A percentile compares a stretch with the other conserved stretches of the same genome.
These are phyloP conservation scores for Pocillopora verrucosa DNA, from an alignment of 64 coral and sea anemone species.

Conservation along the genomic window DNA sequence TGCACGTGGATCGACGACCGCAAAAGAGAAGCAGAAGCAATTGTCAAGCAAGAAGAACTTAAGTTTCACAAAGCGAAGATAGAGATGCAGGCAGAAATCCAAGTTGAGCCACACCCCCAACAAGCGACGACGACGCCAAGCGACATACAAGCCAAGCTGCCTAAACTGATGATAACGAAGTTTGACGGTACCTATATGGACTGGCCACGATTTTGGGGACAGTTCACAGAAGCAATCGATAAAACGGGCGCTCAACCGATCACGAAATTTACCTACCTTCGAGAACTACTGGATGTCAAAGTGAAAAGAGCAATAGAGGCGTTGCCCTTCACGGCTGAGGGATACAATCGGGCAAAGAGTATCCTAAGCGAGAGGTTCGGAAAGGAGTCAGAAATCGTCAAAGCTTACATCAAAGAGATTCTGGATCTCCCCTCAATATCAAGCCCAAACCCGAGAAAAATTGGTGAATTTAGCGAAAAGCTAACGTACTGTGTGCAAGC, in stretches of 20 bases:
- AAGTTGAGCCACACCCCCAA: not conserved
- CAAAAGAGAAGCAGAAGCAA: constrained; percentile 17
- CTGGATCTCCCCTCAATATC: not conserved
- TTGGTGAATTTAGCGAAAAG: not conserved
- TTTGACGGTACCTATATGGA: too few relatives aligned
- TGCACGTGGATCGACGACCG: not conserved
- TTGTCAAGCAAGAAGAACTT: not conserved
- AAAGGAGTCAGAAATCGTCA: not conserved
- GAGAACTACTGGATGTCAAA: not conserved
- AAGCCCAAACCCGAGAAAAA: not conserved
- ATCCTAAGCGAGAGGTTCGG: not conserved
- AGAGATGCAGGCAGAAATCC: constrained; percentile 2
- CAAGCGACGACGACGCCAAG: not conserved
- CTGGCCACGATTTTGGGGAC: too few relatives aligned
- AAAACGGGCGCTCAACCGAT: not conserved
- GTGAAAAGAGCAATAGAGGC: constrained; percentile 1
- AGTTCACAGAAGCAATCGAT: not conserved
- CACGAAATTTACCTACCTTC: constrained; percentile 7
- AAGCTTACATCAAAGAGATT: not conserved
- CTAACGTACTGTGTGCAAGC: too few relatives aligned
- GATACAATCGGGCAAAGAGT: not conserved
- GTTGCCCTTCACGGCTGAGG: not conserved
- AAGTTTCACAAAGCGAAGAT: constrained; percentile 4
- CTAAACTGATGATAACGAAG: too few relatives aligned
- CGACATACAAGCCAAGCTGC: not conserved